These are phyloP conservation scores for Diachasma alloeum DNA, from an alignment of 1,140 invertebrate genomes.

Conservation along the genomic window DNA sequence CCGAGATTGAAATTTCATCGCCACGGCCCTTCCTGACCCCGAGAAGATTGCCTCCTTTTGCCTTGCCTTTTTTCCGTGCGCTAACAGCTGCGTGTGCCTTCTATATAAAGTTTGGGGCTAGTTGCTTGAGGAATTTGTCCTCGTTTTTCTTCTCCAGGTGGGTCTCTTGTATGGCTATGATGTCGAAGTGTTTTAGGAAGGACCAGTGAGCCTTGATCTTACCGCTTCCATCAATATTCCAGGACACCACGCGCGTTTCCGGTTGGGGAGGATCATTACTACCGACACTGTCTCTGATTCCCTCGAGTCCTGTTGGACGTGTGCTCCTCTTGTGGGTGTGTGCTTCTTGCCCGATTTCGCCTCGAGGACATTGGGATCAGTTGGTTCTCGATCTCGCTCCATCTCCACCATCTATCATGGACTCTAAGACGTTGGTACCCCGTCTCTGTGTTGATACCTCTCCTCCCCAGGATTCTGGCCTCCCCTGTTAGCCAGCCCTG, in stretches of 20 bases:
- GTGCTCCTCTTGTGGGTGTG: neutral
- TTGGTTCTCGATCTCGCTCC: neutral
- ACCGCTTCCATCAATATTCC: neutral
- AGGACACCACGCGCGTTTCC: neutral
- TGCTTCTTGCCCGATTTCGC: neutral
- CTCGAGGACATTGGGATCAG: neutral
- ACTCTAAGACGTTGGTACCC: neutral
- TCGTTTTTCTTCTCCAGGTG: slow-evolving; percentile 21
- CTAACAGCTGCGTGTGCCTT: slow-evolving; percentile 15
- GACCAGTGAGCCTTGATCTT: neutral
- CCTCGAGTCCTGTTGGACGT: neutral
- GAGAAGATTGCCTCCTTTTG: slow-evolving; percentile 14
- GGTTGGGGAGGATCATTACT: neutral
- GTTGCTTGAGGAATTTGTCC: neutral
- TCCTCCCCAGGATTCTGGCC: neutral
- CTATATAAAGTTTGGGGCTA: slow-evolving; percentile 15
- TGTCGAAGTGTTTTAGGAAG: slow-evolving; percentile 22
- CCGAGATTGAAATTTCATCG: neutral
- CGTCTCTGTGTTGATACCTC: neutral
- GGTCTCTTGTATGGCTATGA: slow-evolving; percentile 28
- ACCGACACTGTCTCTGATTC: neutral
- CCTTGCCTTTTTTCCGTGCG: slow-evolving; percentile 12
- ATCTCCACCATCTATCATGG: neutral
- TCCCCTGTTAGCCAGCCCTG: neutral
- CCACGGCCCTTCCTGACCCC: neutral